A percentile compares a stretch with the other conserved stretches of the same genome.
phyloP scores from a whole-genome alignment of 1,140 invertebrate genomes.

The Scaptomyza graminum region DNA sequence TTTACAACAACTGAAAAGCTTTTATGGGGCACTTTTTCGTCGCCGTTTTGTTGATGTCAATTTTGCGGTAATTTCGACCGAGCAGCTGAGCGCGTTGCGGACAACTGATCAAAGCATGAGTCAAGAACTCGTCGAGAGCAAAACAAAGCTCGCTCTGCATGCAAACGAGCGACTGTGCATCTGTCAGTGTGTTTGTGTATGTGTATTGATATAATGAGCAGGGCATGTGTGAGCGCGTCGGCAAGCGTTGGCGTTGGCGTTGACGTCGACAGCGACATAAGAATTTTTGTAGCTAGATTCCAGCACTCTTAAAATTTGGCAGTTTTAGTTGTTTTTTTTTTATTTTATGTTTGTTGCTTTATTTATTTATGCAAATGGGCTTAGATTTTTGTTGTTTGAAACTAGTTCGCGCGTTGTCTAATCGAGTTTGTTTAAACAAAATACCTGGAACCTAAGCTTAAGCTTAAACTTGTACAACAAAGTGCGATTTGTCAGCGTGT shows the following conservation, averaged over 20 bases:
- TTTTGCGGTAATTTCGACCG: constrained; percentile 64
- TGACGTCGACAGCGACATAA: constrained; percentile 29
- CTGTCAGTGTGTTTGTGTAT: constrained; percentile 7
- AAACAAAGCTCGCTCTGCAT: constrained; percentile 33
- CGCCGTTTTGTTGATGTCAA: constrained; percentile 62
- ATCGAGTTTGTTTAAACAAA: constrained; percentile 55
- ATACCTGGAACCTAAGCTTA: constrained; percentile 23
- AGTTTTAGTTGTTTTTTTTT: constrained; percentile 21
- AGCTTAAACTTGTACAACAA: constrained; percentile 20
- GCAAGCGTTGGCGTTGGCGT: constrained; percentile 1
- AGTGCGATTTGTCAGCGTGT: constrained; percentile 15
- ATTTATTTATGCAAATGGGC: constrained; percentile 75
- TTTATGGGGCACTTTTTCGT: constrained; percentile 15
- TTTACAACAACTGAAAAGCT: constrained; percentile 72
- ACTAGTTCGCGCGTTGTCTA: constrained; percentile 61
- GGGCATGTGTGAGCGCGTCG: constrained; percentile 2
- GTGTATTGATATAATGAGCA: constrained; percentile 2
- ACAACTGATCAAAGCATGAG: constrained; percentile 66
- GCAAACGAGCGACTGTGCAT: no score
- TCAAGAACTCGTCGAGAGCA: constrained; percentile 29
- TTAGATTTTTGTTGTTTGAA: constrained; percentile 40
- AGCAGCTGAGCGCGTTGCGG: constrained; percentile 70
- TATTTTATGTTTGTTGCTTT: constrained; percentile 64
- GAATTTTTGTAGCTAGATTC: constrained; percentile 68
- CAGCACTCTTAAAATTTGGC: constrained; percentile 65